Conservation (phyloP, 2,113 vertebrate genomes). For the Sylvilagus bachmani region DNA sequence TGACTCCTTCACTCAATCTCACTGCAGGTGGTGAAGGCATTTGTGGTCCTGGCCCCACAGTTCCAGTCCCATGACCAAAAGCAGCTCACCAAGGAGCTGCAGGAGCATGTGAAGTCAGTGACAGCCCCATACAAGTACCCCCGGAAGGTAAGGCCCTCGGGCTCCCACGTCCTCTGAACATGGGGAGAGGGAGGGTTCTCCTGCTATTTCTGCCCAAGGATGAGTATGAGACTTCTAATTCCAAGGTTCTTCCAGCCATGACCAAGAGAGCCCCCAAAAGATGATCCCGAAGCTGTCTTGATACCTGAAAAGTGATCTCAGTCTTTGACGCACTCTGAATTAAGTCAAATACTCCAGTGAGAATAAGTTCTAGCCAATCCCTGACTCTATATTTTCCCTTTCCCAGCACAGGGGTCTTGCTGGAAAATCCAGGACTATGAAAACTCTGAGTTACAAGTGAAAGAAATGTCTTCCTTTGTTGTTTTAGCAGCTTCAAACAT, state of each 20-base stretch:
- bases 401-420: not conserved
- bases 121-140: conserved; percentile 94
- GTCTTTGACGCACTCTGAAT: not conserved
- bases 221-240: not conserved
- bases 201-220: not conserved
- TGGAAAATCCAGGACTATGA: not conserved
- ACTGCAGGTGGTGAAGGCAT: conserved; percentile 91
- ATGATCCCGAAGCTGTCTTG: not conserved
- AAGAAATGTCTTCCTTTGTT: not conserved
- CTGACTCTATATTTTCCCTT: not conserved
- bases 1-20: not conserved
- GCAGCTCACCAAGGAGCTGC: conserved; percentile 87
- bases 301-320: not conserved
- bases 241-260: not conserved
- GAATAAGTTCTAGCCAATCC: not conserved
- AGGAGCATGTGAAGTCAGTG: conserved; percentile 89
- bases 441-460: not conserved
- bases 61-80: conserved; percentile 81
- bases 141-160: conserved; percentile 87
- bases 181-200: not conserved
- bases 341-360: not conserved
- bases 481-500: not conserved
- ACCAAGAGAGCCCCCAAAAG: not conserved
- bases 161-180: not conserved
- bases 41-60: conserved; percentile 87